phyloP scores from a whole-genome alignment of 2,888 invertebrate species.

The Peribatodes rhomboidaria region DNA sequence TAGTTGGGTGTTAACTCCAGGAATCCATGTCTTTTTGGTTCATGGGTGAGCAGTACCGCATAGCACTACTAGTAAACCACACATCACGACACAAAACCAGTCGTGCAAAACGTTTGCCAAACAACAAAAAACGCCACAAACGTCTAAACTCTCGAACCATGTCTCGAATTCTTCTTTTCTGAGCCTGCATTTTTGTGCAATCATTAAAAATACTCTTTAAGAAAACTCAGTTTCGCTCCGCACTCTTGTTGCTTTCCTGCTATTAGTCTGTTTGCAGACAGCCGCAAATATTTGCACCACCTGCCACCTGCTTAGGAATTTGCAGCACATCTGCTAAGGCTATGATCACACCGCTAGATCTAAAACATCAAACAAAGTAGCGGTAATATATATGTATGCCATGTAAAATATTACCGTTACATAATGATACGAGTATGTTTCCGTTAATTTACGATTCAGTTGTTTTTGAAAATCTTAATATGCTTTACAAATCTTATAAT shows the following conservation, averaged over 20 bases:
- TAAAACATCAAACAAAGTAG: background rate
- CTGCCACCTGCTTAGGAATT: constrained; percentile 13
- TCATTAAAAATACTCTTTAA: background rate
- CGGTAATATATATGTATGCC: background rate
- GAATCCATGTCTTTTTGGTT: too few species aligned
- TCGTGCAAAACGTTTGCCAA: too few species aligned
- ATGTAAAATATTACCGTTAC: background rate
- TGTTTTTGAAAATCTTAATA: background rate
- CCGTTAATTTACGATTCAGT: background rate
- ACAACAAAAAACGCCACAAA: too few species aligned
- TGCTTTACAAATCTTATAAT: background rate
- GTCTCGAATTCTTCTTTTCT: too few species aligned
- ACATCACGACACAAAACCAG: too few species aligned
- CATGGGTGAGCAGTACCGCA: too few species aligned
- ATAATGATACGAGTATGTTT: too few species aligned
- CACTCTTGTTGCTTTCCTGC: background rate
- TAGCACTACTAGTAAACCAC: too few species aligned
- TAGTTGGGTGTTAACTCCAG: too few species aligned
- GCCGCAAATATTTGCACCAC: background rate
- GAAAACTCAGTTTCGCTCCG: background rate
- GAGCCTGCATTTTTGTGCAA: too few species aligned
- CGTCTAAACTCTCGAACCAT: too few species aligned
- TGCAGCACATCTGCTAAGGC: constrained; percentile 5
- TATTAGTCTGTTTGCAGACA: constrained; percentile 14
- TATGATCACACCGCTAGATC: background rate